Conservation (phyloP, 2,113 vertebrate genomes). For the Pycnonotus jocosus region DNA sequence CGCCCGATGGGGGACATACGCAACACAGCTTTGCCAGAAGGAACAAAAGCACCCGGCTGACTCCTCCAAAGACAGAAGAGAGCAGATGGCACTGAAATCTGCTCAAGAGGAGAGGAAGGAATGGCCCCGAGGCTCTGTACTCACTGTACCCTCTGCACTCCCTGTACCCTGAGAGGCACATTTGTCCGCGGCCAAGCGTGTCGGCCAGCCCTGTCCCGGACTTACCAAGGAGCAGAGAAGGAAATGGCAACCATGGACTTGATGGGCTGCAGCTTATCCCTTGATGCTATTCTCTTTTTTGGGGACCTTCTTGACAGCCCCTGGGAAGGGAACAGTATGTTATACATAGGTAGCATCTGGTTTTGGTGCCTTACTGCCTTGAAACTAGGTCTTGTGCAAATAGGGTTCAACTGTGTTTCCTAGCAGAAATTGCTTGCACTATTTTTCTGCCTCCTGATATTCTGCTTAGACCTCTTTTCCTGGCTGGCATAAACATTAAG, state of each 20-base stretch:
- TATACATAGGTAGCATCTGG: background rate
- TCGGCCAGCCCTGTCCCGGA: background rate
- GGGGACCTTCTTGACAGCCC: background rate
- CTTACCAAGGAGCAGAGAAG: background rate
- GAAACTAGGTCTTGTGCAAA: background rate
- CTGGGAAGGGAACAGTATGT: background rate
- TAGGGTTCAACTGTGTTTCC: background rate
- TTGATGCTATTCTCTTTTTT: background rate
- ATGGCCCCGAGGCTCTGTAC: conserved; percentile 9
- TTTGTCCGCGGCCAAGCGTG: background rate
- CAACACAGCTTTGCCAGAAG: conserved; percentile 25
- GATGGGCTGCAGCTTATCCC: background rate
- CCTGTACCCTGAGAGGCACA: background rate
- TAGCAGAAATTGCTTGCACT: background rate
- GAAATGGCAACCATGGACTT: background rate
- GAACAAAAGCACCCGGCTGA: background rate
- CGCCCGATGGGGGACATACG: background rate
- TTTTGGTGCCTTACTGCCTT: background rate
- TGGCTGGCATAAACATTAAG: background rate
- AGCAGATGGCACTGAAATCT: conserved; percentile 52
- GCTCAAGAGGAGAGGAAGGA: conserved; percentile 30
- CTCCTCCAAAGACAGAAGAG: conserved; percentile 22
- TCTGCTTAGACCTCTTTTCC: background rate
- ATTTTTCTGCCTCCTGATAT: background rate
- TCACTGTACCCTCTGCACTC: background rate